Evolutionary conservation across 2,888 invertebrate species (phyloP).

Genomic region (Fragum sueziense): DNA sequence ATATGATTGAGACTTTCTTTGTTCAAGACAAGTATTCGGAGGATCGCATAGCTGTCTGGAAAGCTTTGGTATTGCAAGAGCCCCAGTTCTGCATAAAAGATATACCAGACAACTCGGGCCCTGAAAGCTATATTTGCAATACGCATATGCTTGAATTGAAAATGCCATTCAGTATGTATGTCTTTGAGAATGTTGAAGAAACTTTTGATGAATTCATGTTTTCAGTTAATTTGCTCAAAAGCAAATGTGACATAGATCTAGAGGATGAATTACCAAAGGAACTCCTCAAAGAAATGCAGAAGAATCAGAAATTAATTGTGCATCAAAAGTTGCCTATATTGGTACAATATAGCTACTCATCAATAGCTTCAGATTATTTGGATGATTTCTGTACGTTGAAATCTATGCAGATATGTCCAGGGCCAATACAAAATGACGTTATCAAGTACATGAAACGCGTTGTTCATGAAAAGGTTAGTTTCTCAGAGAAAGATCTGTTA

Average conservation of each 20-base stretch:
- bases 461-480: neutral
- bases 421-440: neutral
- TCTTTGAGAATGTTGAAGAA: constrained; percentile 50
- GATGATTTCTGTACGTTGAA: constrained; percentile 42
- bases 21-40: constrained; percentile 24
- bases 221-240: constrained; percentile 35
- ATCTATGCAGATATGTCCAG: neutral
- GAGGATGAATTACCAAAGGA: constrained; percentile 53
- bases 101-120: constrained; percentile 48
- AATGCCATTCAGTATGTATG: constrained; percentile 56
- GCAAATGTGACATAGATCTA: constrained; percentile 47
- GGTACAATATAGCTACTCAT: neutral
- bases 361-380: constrained; percentile 33
- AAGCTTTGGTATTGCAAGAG: constrained; percentile 18
- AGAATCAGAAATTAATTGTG: constrained; percentile 46
- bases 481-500: neutral
- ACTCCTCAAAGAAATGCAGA: constrained; percentile 38
- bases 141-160: constrained; percentile 31
- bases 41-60: constrained; percentile 34
- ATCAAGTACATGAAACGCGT: neutral
- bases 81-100: constrained; percentile 39
- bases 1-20: constrained; percentile 50
- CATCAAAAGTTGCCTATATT: constrained; percentile 23
- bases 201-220: constrained; percentile 54
- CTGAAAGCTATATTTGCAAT: constrained; percentile 57